Percentiles rank a stretch among this genome's conserved stretches.
phyloP scores from a whole-genome alignment of 1,140 invertebrate genomes.

The Parasteatoda tepidariorum region DNA sequence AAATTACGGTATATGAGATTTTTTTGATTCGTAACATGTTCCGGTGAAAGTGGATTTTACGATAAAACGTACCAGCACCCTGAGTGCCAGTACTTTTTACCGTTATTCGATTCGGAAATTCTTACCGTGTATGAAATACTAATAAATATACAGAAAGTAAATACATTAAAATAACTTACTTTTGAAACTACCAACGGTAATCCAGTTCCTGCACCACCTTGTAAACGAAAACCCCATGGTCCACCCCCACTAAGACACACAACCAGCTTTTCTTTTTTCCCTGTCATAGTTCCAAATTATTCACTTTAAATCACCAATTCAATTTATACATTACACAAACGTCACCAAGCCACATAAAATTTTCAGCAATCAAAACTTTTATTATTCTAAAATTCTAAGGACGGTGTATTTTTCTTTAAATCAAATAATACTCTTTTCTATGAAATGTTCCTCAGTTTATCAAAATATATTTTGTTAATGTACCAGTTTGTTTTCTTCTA shows the following conservation, averaged over 20 bases:
- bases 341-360: not conserved
- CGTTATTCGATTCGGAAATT: no score
- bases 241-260: constrained; percentile 39
- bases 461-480: not conserved
- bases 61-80: no score
- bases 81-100: no score
- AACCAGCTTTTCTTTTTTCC: constrained; percentile 7
- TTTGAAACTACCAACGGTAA: constrained; percentile 81
- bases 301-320: not conserved
- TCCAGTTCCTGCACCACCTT: constrained; percentile 77
- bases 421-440: not conserved
- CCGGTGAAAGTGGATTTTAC: no score
- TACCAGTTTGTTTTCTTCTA: no score
- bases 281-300: not conserved
- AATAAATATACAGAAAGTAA: not conserved
- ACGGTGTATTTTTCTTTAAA: not conserved
- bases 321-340: not conserved
- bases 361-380: not conserved
- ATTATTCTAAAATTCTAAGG: not conserved
- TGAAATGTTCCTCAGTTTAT: not conserved
- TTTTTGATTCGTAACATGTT: no score
- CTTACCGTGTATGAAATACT: not conserved
- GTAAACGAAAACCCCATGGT: constrained; percentile 59
- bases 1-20: no score
- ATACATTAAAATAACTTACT: constrained; percentile 79